Conservation (phyloP, 2,113 vertebrate genomes). For the Notarius lentiginosus region DNA sequence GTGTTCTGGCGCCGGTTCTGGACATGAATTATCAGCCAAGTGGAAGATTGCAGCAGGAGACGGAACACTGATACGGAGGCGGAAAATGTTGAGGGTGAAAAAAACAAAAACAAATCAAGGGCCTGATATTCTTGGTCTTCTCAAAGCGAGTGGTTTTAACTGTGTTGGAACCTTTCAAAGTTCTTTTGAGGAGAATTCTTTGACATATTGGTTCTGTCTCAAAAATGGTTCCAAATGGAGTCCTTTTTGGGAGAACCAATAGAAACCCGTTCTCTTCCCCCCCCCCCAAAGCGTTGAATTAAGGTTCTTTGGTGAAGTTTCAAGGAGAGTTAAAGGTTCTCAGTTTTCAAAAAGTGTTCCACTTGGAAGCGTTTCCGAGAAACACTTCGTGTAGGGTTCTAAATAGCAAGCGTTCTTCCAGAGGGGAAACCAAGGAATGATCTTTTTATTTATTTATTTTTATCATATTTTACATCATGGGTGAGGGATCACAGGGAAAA, state of each 20-base stretch:
- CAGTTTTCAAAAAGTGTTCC: neutral
- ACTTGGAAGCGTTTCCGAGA: neutral
- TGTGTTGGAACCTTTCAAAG: neutral
- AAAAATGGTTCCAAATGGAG: neutral
- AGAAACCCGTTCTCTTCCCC: neutral
- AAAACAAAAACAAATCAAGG: neutral
- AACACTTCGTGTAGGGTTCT: neutral
- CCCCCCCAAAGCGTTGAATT: neutral
- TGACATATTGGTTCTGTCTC: neutral
- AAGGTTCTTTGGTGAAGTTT: neutral
- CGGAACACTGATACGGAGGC: neutral
- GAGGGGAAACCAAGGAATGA: neutral
- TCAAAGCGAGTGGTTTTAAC: neutral
- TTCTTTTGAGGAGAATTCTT: neutral
- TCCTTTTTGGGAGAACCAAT: neutral
- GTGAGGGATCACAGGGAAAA: neutral
- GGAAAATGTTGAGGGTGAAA: neutral
- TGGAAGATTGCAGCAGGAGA: conserved; percentile 1
- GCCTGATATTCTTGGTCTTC: neutral
- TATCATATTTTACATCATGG: neutral
- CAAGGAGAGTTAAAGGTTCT: neutral
- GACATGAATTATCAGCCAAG: neutral
- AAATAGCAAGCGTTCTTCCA: neutral
- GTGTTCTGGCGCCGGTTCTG: neutral
- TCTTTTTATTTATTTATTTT: too few species aligned